Evolutionary conservation across 2,113 vertebrate species (phyloP).

Genomic region (Scatophagus argus): DNA sequence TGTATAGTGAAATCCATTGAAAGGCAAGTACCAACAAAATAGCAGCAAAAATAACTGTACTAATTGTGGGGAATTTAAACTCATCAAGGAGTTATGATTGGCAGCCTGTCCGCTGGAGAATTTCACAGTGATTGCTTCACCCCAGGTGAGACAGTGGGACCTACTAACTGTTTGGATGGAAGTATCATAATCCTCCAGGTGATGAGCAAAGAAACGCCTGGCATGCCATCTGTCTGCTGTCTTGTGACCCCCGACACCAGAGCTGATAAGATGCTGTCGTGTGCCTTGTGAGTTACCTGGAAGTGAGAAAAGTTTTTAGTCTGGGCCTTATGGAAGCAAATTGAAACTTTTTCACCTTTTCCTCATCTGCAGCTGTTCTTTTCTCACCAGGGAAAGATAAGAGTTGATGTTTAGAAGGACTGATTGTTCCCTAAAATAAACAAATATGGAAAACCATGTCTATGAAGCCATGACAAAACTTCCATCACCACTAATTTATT

Average conservation of each 20-base stretch:
- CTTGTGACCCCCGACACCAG: constrained; percentile 68
- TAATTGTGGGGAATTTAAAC: constrained; percentile 30
- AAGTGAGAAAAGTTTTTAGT: constrained; percentile 74
- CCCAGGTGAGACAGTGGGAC: constrained; percentile 66
- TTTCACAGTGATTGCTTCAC: constrained; percentile 63
- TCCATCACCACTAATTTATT: constrained; percentile 33
- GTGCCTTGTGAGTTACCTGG: constrained; percentile 46
- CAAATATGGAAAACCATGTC: constrained; percentile 78
- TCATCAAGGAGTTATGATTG: constrained; percentile 62
- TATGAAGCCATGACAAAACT: constrained; percentile 73
- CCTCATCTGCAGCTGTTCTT: constrained; percentile 69
- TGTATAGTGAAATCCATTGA: constrained; percentile 38
- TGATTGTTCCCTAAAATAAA: constrained; percentile 83
- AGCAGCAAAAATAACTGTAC: constrained; percentile 53
- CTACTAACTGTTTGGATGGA: constrained; percentile 61
- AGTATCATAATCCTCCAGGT: constrained; percentile 63
- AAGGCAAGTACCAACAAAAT: constrained; percentile 63
- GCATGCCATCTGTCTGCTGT: constrained; percentile 66
- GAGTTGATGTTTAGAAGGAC: constrained; percentile 70
- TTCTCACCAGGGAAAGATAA: constrained; percentile 74
- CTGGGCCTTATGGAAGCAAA: constrained; percentile 64
- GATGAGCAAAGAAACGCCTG: constrained; percentile 59
- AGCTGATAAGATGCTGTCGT: constrained; percentile 73
- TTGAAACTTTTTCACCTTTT: constrained; percentile 76
- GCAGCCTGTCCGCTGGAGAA: constrained; percentile 62